A percentile compares a stretch with the other conserved stretches of the same genome.
phyloP scores from a whole-genome alignment of 2,888 invertebrate species.

The Amphipyra tragopoginis region DNA sequence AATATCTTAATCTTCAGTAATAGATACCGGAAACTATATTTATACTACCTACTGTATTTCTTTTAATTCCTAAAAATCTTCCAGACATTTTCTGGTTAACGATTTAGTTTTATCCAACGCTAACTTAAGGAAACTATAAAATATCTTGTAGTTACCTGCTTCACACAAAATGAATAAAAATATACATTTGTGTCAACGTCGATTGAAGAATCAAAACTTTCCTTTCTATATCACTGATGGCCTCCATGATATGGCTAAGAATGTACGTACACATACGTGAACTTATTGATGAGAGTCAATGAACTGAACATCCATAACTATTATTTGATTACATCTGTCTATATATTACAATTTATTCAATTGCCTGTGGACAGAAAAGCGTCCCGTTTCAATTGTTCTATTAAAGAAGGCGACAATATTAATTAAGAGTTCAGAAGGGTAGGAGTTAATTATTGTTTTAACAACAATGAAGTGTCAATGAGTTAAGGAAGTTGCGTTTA shows the following conservation, averaged over 20 bases:
- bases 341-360: slow-evolving; percentile 79
- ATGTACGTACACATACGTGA: slow-evolving; percentile 26
- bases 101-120: too few relatives aligned
- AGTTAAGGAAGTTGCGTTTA: slow-evolving; percentile 1
- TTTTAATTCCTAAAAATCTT: too few relatives aligned
- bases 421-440: slow-evolving; percentile 39
- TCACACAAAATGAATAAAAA: too few relatives aligned
- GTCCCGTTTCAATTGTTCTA: slow-evolving; percentile 70
- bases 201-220: slow-evolving; percentile 14
- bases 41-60: too few relatives aligned
- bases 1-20: too few relatives aligned
- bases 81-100: too few relatives aligned
- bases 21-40: too few relatives aligned
- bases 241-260: not conserved
- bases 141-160: too few relatives aligned
- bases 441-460: slow-evolving; percentile 37
- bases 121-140: too few relatives aligned
- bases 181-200: too few relatives aligned
- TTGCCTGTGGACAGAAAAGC: slow-evolving; percentile 61
- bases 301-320: slow-evolving; percentile 51
- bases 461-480: slow-evolving; percentile 15
- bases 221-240: not conserved
- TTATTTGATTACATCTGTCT: slow-evolving; percentile 66
- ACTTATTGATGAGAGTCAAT: slow-evolving; percentile 53
- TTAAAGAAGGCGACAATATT: slow-evolving; percentile 47